Base-by-base conservation (phyloP, 1,140 invertebrate genomes). In the Anastatus disparis region DNA sequence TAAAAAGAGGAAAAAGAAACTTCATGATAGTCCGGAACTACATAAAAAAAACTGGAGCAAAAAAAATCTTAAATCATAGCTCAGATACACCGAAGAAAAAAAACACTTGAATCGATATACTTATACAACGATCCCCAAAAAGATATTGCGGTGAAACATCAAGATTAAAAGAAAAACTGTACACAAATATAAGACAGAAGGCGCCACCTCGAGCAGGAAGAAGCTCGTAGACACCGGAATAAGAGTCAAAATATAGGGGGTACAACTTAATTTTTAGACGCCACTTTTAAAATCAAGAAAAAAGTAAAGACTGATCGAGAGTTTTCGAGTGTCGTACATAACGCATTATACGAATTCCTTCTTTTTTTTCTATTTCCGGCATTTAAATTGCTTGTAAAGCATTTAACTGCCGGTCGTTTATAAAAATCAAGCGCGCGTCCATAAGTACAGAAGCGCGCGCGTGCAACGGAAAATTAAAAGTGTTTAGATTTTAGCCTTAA, bases 231-330 rank as follows among this genome's bases (percentile, higher is more conserved):
- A 65, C 48, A 50, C 70, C 55, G 68, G 66, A 76, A 78, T 78
- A 76, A 78, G 73, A 79, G 73, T 58, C 61, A 73, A 78, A 79
- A 79, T 79, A 78, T 72, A 61, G 56, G 46, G 38, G 6, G n/a
- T 7, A 31, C 26, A 42, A 50, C 62, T 71, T 46, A 46, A 29
- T n/a, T n/a, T n/a, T n/a, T n/a, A n/a, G n/a, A n/a, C n/a, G n/a
- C 8, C 24, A 29, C 48, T 42, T 27, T n/a, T 22, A 8, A 42
- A 31, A 3, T 4, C 2, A 35, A 58, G 20, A 4, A 35, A 35
- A n/a, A 35, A 3, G 12, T 7, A 35, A 29, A 29, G 53, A 7
- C 17, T 2, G 7, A n/a, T n/a, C n/a, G 29, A 31, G 53, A 27
- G 29, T 50, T 50, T 35, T 58, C 44, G 44, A 63, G 48, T 52